A percentile compares a stretch with the other conserved stretches of the same genome.
phyloP scores from a whole-genome alignment of 2,888 invertebrate species.

The Cepaea hortensis region DNA sequence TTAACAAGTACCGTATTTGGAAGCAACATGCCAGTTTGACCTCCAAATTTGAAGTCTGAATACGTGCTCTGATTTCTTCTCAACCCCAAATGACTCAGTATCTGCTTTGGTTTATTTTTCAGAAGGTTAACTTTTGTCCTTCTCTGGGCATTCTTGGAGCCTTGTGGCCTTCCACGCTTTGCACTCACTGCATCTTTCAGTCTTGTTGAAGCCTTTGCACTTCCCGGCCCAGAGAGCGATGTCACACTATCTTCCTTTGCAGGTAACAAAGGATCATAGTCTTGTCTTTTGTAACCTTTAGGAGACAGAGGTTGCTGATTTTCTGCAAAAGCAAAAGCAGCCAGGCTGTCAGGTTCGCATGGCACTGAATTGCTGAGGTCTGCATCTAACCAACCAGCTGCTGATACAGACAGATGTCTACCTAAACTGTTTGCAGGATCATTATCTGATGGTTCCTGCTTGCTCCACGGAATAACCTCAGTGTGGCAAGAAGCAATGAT shows the following conservation, averaged over 20 bases:
- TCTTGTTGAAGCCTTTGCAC: slow-evolving; percentile 15
- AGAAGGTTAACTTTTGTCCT: not conserved
- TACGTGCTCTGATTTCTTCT: not conserved
- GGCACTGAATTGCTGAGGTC: not conserved
- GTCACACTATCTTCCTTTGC: slow-evolving; percentile 18
- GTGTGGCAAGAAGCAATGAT: slow-evolving; percentile 39
- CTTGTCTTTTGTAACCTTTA: slow-evolving; percentile 13
- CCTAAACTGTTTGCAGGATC: not conserved
- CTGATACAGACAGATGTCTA: not conserved
- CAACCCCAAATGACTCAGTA: not conserved
- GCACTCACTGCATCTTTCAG: not conserved
- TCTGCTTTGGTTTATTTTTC: slow-evolving; percentile 29
- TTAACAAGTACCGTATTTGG: slow-evolving; percentile 23
- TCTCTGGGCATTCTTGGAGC: slow-evolving; percentile 40
- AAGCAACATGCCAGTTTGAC: not conserved
- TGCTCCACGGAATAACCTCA: slow-evolving; percentile 14
- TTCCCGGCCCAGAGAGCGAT: slow-evolving; percentile 1
- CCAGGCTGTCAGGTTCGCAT: not conserved
- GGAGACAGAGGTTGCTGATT: slow-evolving; percentile 8
- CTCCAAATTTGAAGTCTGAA: not conserved
- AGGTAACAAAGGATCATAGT: slow-evolving; percentile 12
- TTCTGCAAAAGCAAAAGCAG: not conserved
- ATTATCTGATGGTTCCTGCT: slow-evolving; percentile 1
- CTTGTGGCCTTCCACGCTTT: slow-evolving; percentile 20
- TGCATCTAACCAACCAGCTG: slow-evolving; percentile 4